These are phyloP conservation scores for Telmatherina bonti DNA, from an alignment of 2,797 vertebrate species.

Conservation along the genomic window DNA sequence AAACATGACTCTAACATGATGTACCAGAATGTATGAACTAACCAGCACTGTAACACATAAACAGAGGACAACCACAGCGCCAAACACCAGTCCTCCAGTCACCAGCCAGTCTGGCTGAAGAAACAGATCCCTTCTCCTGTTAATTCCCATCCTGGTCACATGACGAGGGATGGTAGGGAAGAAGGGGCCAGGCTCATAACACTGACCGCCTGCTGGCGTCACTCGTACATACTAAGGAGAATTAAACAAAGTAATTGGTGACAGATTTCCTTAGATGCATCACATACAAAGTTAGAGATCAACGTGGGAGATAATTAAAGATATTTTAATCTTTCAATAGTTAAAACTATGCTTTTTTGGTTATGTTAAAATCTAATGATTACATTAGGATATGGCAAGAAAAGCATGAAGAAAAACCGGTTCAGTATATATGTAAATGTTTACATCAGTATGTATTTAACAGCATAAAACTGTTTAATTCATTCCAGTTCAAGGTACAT, in stretches of 20 bases:
- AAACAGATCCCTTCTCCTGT: constrained; percentile 70
- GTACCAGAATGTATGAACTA: constrained; percentile 49
- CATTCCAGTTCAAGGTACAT: neutral
- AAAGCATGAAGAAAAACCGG: neutral
- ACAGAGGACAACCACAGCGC: constrained; percentile 83
- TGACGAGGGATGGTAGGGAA: constrained; percentile 84
- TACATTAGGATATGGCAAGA: neutral
- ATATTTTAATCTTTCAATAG: neutral
- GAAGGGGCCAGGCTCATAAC: constrained; percentile 88
- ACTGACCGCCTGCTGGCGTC: constrained; percentile 86
- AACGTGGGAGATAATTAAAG: neutral
- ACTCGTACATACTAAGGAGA: constrained; percentile 85
- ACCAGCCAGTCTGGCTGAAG: constrained; percentile 86
- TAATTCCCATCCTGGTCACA: constrained; percentile 87
- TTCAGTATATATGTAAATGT: too few species aligned
- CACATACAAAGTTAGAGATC: too few species aligned
- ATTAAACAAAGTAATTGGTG: neutral
- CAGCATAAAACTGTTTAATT: neutral
- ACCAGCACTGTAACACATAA: constrained; percentile 84
- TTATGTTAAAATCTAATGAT: neutral
- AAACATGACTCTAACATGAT: neutral
- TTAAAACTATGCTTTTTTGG: neutral
- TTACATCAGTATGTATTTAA: neutral
- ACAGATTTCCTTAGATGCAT: neutral
- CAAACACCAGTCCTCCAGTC: constrained; percentile 78